Conservation (phyloP, 2,113 vertebrate genomes). For the Benitochromis conjunctus region DNA sequence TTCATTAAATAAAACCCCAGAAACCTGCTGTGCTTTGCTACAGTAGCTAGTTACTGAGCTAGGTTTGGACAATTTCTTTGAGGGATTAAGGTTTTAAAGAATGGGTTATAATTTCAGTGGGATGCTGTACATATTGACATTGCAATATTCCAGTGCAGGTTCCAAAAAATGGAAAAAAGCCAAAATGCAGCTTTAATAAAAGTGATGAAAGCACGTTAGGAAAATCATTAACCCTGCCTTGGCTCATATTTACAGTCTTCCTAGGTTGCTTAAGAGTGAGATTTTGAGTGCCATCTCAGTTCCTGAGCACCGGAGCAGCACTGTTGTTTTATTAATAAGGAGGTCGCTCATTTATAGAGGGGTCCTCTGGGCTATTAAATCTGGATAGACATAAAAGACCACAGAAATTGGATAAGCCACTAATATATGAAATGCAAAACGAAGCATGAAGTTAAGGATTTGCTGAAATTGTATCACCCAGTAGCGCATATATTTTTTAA, state of each 20-base stretch:
- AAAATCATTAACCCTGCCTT: neutral
- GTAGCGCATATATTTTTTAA: neutral
- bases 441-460: neutral
- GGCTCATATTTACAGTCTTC: neutral
- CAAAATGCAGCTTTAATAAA: neutral
- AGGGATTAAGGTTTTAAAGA: neutral
- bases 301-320: neutral
- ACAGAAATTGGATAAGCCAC: slow-evolving; percentile 28
- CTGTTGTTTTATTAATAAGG: slow-evolving; percentile 34
- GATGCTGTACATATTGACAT: neutral
- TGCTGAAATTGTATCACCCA: neutral
- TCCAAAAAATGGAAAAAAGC: neutral
- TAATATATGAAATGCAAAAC: slow-evolving; percentile 24
- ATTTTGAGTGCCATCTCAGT: neutral
- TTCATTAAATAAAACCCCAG: neutral
- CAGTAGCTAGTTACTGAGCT: neutral
- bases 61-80: neutral
- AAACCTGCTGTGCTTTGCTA: neutral
- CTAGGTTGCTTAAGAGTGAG: neutral
- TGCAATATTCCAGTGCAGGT: neutral
- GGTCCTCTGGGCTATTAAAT: slow-evolving; percentile 33
- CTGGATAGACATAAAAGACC: slow-evolving; percentile 41
- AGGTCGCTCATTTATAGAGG: slow-evolving; percentile 16
- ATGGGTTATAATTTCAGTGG: neutral
- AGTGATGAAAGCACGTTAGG: neutral